Evolutionary conservation across 2,888 invertebrate species (phyloP), one percentile per base, ranked within the genome.

Genomic region (Stenodema calcarata): DNA sequence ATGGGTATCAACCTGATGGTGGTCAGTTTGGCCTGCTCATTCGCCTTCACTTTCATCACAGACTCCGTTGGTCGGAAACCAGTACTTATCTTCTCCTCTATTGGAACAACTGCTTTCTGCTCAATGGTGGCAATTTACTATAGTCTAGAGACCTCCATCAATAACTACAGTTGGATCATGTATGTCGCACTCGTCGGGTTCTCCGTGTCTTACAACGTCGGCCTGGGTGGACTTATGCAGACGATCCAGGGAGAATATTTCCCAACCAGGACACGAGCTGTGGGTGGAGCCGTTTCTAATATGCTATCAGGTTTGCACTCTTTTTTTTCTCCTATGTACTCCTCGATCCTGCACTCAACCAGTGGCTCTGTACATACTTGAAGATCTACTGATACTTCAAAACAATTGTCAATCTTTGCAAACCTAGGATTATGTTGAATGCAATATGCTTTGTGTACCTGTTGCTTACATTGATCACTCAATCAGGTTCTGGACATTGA

Each of bases 221-320:
- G 80, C 0, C 78, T 88, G 12, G 88, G 88, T 4, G 87, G 88
- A 11, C 87, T 89, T 0, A 79, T 87, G 75, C 86, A 81, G 12
- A 88, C 88, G 0, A 80, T 89, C 28, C 88, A 88, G 47, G 88
- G 87, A 6, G 89, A 89, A 76, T 87, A 87, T 27, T 89, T 89
- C 41, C 87, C 89, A 0, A 87, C 87, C 18, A 80, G 85, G 27
- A 88, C 88, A 0, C 79, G 88, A 50, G 88, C 87, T 3, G 83
- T 88, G 18, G 88, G 86, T 0, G 81, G 87, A 11, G 87, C 85
- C 1, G 50, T 89, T 28, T 86, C 87, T 16, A 80, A 54, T 1
- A 30, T 54, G 27, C 14, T 80, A 4, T 30, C 42, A 7, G 86
- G 75, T 86, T 2, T 11, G 78, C 78, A 42, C 75, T 86, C 4